Conservation (phyloP, 2,113 vertebrate species). For the Rhea americana region DNA sequence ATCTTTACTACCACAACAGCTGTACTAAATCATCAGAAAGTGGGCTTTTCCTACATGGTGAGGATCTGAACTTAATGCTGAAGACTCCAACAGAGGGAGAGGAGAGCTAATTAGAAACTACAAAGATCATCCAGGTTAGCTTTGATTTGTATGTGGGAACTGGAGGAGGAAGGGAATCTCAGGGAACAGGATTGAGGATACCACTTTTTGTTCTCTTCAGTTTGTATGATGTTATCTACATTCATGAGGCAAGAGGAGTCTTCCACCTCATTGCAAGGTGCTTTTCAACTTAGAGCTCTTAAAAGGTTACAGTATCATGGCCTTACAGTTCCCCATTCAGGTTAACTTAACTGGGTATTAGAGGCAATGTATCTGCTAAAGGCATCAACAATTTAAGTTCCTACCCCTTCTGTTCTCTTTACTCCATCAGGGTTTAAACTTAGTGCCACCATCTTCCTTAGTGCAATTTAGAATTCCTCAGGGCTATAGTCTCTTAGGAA, state of each 20-base stretch:
- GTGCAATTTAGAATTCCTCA: background rate
- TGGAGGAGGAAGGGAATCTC: background rate
- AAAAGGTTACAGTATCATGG: background rate
- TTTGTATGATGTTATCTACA: background rate
- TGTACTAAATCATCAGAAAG: background rate
- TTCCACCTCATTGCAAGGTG: background rate
- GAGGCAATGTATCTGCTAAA: background rate
- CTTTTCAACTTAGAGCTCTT: background rate
- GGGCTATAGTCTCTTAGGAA: background rate
- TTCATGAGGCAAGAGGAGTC: background rate
- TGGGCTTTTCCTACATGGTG: background rate
- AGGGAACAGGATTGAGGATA: background rate
- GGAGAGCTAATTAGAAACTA: background rate
- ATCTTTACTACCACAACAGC: background rate
- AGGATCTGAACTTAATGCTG: background rate
- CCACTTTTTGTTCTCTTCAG: background rate
- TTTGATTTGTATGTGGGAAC: background rate
- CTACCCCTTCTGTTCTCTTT: background rate
- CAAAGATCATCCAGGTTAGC: constrained; percentile 26
- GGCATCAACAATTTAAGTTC: background rate
- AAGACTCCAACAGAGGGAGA: background rate
- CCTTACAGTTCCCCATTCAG: background rate
- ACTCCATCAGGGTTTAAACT: background rate
- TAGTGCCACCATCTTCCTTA: background rate
- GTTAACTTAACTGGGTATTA: background rate